These are phyloP conservation scores for Linnaemya tessellans DNA, from an alignment of 2,888 invertebrate species.

Conservation along the genomic window DNA sequence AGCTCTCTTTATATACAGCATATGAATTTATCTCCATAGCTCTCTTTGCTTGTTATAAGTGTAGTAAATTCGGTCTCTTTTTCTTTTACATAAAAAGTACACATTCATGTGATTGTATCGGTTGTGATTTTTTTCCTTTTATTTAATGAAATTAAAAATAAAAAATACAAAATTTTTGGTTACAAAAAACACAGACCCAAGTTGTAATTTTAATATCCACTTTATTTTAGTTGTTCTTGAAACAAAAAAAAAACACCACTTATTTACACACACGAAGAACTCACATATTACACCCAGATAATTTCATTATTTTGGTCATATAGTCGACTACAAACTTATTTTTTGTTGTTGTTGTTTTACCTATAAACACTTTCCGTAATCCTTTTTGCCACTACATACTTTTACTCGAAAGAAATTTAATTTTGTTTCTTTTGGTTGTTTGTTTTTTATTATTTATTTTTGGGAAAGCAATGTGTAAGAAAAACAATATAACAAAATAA, in stretches of 20 bases:
- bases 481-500: constrained; percentile 32
- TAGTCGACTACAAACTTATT: neutral
- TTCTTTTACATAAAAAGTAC: constrained; percentile 30
- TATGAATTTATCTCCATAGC: neutral
- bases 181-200: constrained; percentile 51
- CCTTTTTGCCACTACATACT: neutral
- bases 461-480: neutral
- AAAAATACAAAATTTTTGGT: constrained; percentile 25
- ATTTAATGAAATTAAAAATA: constrained; percentile 33
- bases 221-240: constrained; percentile 20
- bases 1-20: constrained; percentile 11
- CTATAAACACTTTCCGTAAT: constrained; percentile 19
- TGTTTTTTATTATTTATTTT: constrained; percentile 9
- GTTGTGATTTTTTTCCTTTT: constrained; percentile 35
- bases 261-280: neutral
- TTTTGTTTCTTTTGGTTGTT: constrained; percentile 17
- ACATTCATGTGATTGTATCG: constrained; percentile 42
- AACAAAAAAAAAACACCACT: constrained; percentile 4
- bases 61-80: neutral
- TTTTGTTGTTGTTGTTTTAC: no score
- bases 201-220: constrained; percentile 23
- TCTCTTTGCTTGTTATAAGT: constrained; percentile 25
- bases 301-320: neutral
- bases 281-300: neutral
- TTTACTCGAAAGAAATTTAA: neutral